These are phyloP conservation scores for Typhlichthys eigenmanni DNA, from an alignment of 2,797 vertebrate genomes.

Conservation along the genomic window DNA sequence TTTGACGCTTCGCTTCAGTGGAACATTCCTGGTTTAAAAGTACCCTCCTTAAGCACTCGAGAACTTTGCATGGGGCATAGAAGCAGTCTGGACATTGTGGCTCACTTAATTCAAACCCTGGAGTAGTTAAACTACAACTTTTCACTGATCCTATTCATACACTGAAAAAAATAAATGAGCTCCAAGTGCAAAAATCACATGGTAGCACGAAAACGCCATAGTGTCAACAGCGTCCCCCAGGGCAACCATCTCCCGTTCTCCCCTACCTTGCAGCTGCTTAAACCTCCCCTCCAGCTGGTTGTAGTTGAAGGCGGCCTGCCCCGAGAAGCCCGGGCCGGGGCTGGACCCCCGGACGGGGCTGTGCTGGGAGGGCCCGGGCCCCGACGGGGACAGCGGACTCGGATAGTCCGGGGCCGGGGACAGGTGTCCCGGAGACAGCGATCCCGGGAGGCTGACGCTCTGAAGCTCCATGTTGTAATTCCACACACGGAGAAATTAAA, in stretches of 20 bases:
- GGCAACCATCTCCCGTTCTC: neutral
- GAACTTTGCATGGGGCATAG: too few species aligned
- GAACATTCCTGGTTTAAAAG: too few species aligned
- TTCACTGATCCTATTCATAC: too few species aligned
- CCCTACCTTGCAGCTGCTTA: conserved; percentile 95
- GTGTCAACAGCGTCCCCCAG: too few species aligned
- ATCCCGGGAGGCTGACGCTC: conserved; percentile 74
- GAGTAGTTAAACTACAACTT: too few species aligned
- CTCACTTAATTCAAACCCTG: too few species aligned
- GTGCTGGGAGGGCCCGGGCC: conserved; percentile 46
- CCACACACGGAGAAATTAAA: conserved; percentile 4
- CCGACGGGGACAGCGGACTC: conserved; percentile 46
- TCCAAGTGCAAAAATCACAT: too few species aligned
- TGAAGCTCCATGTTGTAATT: conserved; percentile 87
- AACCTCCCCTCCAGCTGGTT: conserved; percentile 95
- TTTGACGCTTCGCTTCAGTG: too few species aligned
- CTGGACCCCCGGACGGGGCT: conserved; percentile 50
- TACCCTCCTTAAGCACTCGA: too few species aligned
- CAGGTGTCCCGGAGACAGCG: conserved; percentile 71
- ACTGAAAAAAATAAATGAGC: too few species aligned
- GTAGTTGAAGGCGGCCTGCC: conserved; percentile 91
- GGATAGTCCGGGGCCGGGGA: conserved; percentile 61
- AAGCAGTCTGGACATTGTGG: too few species aligned
- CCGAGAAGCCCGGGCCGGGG: conserved; percentile 68
- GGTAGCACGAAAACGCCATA: too few species aligned